Evolutionary conservation across 1,140 invertebrate species (phyloP), one percentile per base, ranked within the genome.

Genomic region (Meteorus sp.): DNA sequence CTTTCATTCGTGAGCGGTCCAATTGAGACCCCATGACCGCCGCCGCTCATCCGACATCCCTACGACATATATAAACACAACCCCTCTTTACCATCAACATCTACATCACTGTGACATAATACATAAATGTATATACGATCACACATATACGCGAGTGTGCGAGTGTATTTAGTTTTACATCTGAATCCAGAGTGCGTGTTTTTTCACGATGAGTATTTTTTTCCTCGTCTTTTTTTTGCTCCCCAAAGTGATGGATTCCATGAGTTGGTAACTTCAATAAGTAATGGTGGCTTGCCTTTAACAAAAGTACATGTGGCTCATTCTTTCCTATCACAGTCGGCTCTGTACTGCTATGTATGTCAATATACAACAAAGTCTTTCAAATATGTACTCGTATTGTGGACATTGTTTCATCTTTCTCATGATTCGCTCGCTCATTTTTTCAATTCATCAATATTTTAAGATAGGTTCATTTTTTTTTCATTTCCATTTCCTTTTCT

Each of bases 1-100:
- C 71, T 73, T 73, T 65, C 53, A 60, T 60, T 60, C 59, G 33
- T 65, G 59, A 68, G 59, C 68, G 65, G 59, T 60, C 69, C 69
- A 69, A 72, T 72, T 68, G 62, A 69, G 60, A 63, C 57, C 60
- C 43, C 25, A 44, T 25, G 20, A 47, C 39, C 37, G 27, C 48
- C 27, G 44, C 22, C 29, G 51, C 41, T 53, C 44, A 56, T 55
- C 53, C 45, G 43, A 35, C 44, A 35, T 50, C 63, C 60, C 56
- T 53, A 48, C 47, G 44, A 63, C 56, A 59, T 67, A 54, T 59
- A 63, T 62, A 62, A 55, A 61, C 44, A 41, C 56, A 64, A 31
- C 52, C 13, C 22, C 54, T 13, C n/a, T n/a, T n/a, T n/a, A n/a
- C n/a, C n/a, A n/a, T n/a, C 15, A 45, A 9, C 19, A 27, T 15